Evolutionary conservation across 2,113 vertebrate species (phyloP).

Genomic region (Stigmatopora nigra): DNA sequence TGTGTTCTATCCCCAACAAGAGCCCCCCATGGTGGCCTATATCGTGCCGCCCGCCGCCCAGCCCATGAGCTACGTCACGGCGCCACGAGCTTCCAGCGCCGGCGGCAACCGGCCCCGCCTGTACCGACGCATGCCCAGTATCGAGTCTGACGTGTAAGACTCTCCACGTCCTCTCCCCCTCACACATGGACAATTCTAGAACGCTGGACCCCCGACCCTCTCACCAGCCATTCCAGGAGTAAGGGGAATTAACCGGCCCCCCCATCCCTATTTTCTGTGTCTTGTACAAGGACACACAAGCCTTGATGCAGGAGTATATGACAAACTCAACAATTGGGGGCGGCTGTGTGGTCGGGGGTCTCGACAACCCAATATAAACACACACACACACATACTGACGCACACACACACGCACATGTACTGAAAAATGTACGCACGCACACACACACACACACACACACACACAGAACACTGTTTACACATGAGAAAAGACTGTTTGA

Average conservation of each 20-base stretch:
- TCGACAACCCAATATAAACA: slow-evolving; percentile 45
- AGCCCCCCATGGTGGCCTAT: slow-evolving; percentile 82
- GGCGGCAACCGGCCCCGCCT: slow-evolving; percentile 88
- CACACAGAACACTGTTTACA: slow-evolving; percentile 9
- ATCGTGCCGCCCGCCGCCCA: slow-evolving; percentile 86
- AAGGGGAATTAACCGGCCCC: slow-evolving; percentile 25
- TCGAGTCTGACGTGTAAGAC: slow-evolving; percentile 94
- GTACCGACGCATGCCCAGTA: slow-evolving; percentile 97
- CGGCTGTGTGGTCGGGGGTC: slow-evolving; percentile 23
- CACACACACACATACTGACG: slow-evolving; percentile 7
- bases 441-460: slow-evolving; percentile 36
- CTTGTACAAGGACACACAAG: slow-evolving; percentile 37
- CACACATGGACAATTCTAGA: slow-evolving; percentile 36
- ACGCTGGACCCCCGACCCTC: slow-evolving; percentile 17
- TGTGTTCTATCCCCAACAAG: slow-evolving; percentile 79
- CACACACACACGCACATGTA: slow-evolving; percentile 34
- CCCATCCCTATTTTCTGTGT: slow-evolving; percentile 3
- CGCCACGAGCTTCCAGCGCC: slow-evolving; percentile 86
- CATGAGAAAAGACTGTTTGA: slow-evolving; percentile 44
- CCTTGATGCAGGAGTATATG: background rate
- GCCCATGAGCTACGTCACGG: slow-evolving; percentile 82
- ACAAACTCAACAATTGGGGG: slow-evolving; percentile 1
- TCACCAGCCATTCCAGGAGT: slow-evolving; percentile 47
- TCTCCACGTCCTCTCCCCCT: slow-evolving; percentile 34
- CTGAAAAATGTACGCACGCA: slow-evolving; percentile 13